Percentiles rank a stretch among this genome's conserved stretches.
phyloP scores from a whole-genome alignment of 2,888 invertebrate species.

The Fabriciana adippe region DNA sequence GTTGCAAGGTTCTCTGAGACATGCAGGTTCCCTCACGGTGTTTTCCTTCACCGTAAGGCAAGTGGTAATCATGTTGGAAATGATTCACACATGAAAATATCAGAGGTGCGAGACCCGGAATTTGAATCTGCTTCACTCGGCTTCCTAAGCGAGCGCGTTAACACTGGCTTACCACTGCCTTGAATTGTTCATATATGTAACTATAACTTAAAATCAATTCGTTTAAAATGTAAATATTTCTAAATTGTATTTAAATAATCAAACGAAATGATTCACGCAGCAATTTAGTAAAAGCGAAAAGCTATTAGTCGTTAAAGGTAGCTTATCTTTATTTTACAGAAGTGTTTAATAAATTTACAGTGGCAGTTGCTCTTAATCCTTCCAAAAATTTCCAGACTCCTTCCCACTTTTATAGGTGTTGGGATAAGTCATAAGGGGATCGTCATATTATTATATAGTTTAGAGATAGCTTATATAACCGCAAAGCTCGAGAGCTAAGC shows the following conservation, averaged over 20 bases:
- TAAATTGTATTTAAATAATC: neutral
- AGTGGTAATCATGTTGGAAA: too few relatives aligned
- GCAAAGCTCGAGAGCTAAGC: neutral
- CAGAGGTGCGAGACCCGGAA: too few relatives aligned
- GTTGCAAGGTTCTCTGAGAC: too few relatives aligned
- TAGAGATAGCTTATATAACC: too few relatives aligned
- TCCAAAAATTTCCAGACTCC: constrained; percentile 36
- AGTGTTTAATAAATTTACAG: constrained; percentile 42
- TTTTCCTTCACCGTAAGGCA: too few relatives aligned
- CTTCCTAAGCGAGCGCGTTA: neutral
- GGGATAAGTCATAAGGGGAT: neutral
- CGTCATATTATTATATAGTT: neutral
- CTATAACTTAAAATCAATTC: neutral
- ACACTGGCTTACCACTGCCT: neutral
- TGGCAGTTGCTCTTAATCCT: constrained; percentile 41
- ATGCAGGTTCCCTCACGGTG: too few relatives aligned
- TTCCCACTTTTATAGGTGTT: neutral
- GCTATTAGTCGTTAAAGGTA: constrained; percentile 32
- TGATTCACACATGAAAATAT: too few relatives aligned
- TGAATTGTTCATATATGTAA: too few relatives aligned
- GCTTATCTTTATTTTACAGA: constrained; percentile 39
- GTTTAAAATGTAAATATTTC: neutral
- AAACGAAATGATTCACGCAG: constrained; percentile 6
- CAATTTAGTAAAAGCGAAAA: constrained; percentile 18
- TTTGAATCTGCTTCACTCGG: too few relatives aligned